Base-by-base conservation (phyloP, 2,113 vertebrate species). In the Orycteropus afer region DNA sequence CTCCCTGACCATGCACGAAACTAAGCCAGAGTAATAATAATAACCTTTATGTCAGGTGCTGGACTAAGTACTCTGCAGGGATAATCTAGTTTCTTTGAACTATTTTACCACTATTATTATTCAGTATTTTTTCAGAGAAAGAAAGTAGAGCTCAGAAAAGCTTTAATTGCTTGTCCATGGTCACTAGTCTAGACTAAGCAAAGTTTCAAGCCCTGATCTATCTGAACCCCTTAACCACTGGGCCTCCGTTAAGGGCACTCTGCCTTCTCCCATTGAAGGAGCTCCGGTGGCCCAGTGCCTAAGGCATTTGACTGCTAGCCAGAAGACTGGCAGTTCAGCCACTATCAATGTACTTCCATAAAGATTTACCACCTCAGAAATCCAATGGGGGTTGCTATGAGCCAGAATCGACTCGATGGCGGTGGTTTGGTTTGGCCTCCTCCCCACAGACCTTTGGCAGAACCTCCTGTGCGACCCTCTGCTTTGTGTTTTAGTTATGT, bases 61-160 rank as follows among this genome's bases (percentile, higher is more conserved):
- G 34, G 10, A 15, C 57, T 74, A 51, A 47, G 55, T 5, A 5
- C 69, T 84, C 40, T 12, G 15, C 4, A 0, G 32, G 40, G 74
- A 78, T 73, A 27, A 86, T 32, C 77, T 78, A 25, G 17, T 78
- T 82, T 86, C 91, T 93, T 67, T 78, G 67, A 80, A 67, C 7
- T n/a, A n/a, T n/a, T n/a, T n/a, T n/a, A 18, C 42, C 7, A 0
- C 81, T 93, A 3, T 73, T 65, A 63, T 47, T 42, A 11, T 51
- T 29, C 40, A 85, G 37, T 22, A 20, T 17, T 63, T 65, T n/a
- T 92, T 95, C 42, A 65, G 40, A 79, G 47, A 15, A 87, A 96
- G 53, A 69, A 73, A 73, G 6, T 71, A 65, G 88, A 81, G 67
- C 69, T 79, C 90, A 89, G 74, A 78, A 89, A 93, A 67, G 61